A percentile compares a stretch with the other conserved stretches of the same genome.
phyloP scores from a whole-genome alignment of 35 echinoderm and acorn worm genomes.

The Apostichopus californicus region DNA sequence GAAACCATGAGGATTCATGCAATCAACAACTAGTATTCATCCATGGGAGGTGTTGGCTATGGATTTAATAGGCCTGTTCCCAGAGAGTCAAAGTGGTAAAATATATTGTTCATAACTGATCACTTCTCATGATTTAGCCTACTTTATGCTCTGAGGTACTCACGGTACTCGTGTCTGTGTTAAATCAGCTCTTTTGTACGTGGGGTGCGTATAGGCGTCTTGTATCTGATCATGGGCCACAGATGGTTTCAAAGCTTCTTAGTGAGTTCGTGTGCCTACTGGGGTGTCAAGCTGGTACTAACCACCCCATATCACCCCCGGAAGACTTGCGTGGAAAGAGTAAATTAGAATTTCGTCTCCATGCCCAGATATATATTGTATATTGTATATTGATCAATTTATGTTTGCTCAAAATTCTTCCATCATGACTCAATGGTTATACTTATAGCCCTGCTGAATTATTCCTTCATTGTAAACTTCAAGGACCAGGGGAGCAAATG shows the following conservation, averaged over 20 bases:
- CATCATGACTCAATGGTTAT: conserved; percentile 30
- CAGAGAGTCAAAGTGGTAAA: neutral
- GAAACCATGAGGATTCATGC: conserved; percentile 37
- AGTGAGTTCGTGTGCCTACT: conserved; percentile 15
- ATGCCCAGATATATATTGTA: too few relatives aligned
- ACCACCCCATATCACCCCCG: conserved; percentile 24
- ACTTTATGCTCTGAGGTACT: neutral
- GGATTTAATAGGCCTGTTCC: conserved; percentile 23
- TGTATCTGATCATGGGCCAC: conserved; percentile 6
- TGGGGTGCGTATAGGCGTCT: neutral
- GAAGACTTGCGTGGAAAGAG: conserved; percentile 1
- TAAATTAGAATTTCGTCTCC: conserved; percentile 12
- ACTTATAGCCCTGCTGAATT: neutral
- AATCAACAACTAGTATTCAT: neutral
- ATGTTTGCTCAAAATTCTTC: conserved; percentile 24
- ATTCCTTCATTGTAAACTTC: neutral
- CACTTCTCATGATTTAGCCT: neutral
- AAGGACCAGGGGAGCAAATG: conserved; percentile 2
- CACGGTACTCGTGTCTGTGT: neutral
- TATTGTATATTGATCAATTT: conserved; percentile 3
- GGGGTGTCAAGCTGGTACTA: conserved; percentile 10
- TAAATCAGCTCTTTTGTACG: neutral
- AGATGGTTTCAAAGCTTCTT: conserved; percentile 10
- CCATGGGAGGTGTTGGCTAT: conserved; percentile 32
- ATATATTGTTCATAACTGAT: conserved; percentile 1